These are phyloP conservation scores for Orchesella flavescens DNA, from an alignment of 2,888 invertebrate genomes.

Conservation along the genomic window DNA sequence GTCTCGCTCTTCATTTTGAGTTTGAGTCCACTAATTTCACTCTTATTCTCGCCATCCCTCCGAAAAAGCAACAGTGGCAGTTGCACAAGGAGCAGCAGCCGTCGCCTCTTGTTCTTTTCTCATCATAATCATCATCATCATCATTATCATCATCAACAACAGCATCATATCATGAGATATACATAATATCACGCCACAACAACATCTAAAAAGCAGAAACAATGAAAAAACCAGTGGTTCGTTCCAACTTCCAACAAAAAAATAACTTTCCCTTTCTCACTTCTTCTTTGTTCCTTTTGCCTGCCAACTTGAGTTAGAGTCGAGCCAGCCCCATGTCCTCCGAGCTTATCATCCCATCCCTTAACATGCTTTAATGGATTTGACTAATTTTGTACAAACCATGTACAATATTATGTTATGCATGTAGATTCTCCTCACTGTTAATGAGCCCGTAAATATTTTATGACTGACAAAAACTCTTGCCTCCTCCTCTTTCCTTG, in stretches of 20 bases:
- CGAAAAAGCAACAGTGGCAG: constrained; percentile 22
- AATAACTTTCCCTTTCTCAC: background rate
- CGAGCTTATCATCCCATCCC: background rate
- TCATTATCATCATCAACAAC: constrained; percentile 32
- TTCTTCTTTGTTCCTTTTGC: background rate
- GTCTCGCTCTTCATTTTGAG: constrained; percentile 26
- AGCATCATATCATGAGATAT: constrained; percentile 27
- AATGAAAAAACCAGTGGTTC: constrained; percentile 2
- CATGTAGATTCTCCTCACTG: constrained; percentile 64
- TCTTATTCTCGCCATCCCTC: background rate
- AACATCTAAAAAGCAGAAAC: constrained; percentile 5
- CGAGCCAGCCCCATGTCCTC: no score
- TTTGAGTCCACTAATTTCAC: constrained; percentile 44
- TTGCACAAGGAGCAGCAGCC: background rate
- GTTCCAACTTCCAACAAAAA: background rate
- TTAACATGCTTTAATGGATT: constrained; percentile 68
- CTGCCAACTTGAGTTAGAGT: background rate
- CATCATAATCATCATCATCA: constrained; percentile 37
- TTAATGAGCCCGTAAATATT: constrained; percentile 72
- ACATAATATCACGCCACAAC: constrained; percentile 42
- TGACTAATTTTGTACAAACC: constrained; percentile 72
- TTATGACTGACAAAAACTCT: constrained; percentile 63
- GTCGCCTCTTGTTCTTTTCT: constrained; percentile 16
- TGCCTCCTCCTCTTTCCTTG: constrained; percentile 35
- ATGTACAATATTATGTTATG: no score